These are phyloP conservation scores for Prietella phreatophila DNA, from an alignment of 2,113 vertebrate genomes.

Conservation along the genomic window DNA sequence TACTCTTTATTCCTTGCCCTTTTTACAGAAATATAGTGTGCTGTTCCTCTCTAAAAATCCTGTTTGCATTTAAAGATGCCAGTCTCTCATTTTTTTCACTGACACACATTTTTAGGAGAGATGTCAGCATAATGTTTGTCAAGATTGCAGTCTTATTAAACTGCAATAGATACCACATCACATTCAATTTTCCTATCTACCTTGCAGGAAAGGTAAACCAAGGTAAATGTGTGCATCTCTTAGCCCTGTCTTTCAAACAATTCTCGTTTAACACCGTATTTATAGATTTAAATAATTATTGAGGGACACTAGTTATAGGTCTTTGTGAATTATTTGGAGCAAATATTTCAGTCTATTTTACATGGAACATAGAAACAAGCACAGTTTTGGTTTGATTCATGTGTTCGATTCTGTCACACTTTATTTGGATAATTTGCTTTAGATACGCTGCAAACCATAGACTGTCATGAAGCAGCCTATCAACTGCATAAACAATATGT, in stretches of 20 bases:
- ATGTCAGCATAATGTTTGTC: conserved; percentile 33
- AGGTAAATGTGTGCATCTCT: neutral
- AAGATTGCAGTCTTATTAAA: conserved; percentile 29
- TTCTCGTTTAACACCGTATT: neutral
- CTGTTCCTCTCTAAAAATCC: conserved; percentile 46
- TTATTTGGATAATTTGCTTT: neutral
- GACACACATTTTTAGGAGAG: conserved; percentile 9
- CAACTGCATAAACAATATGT: neutral
- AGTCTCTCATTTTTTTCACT: conserved; percentile 14
- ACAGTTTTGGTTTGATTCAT: neutral
- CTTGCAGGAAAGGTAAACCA: conserved; percentile 15
- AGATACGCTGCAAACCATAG: neutral
- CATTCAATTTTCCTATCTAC: conserved; percentile 23
- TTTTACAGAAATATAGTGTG: conserved; percentile 34
- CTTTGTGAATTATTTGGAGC: neutral
- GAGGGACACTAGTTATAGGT: neutral
- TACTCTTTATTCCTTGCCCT: neutral
- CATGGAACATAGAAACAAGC: neutral
- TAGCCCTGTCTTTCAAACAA: neutral
- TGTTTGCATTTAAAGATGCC: conserved; percentile 60
- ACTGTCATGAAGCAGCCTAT: neutral
- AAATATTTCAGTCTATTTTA: neutral
- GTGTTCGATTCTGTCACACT: neutral
- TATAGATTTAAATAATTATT: neutral
- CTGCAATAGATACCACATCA: conserved; percentile 30